Percentiles rank a stretch among this genome's conserved stretches.
Evolutionary conservation across 2,888 invertebrate species (phyloP).

Genomic region (Miltochrista miniata): DNA sequence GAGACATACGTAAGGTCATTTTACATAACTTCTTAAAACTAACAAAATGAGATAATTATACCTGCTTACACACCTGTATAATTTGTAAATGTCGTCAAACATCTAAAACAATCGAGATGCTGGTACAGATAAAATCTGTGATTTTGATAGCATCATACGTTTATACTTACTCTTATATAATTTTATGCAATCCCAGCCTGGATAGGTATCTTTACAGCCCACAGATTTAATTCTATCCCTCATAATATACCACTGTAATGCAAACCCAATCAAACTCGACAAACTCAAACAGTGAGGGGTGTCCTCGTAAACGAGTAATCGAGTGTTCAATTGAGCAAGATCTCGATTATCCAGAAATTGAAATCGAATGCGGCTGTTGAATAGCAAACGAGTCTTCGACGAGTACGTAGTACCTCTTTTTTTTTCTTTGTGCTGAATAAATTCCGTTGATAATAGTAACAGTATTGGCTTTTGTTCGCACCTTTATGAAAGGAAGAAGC

Average conservation of each 20-base stretch:
- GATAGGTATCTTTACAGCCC: slow-evolving; percentile 1
- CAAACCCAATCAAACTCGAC: slow-evolving; percentile 78
- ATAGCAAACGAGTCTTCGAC: slow-evolving; percentile 68
- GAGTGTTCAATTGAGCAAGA: slow-evolving; percentile 81
- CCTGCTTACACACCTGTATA: too few species aligned
- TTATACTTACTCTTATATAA: not conserved
- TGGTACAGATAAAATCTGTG: too few species aligned
- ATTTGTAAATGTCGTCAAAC: too few species aligned
- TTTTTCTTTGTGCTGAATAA: slow-evolving; percentile 37
- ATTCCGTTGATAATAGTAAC: slow-evolving; percentile 36
- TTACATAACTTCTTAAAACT: too few species aligned
- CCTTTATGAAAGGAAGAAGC: slow-evolving; percentile 32
- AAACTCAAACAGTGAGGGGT: slow-evolving; percentile 74
- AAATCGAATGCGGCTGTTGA: slow-evolving; percentile 71
- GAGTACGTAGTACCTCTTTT: slow-evolving; percentile 37
- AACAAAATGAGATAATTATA: too few species aligned
- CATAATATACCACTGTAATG: slow-evolving; percentile 65
- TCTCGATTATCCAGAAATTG: slow-evolving; percentile 79
- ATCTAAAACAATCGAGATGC: too few species aligned
- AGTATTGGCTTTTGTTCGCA: slow-evolving; percentile 36
- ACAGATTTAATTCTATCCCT: slow-evolving; percentile 58
- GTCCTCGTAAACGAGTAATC: slow-evolving; percentile 78
- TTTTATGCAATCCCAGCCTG: too few species aligned
- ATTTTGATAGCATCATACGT: slow-evolving; percentile 1
- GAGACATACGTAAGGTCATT: too few species aligned